phyloP scores from a whole-genome alignment of 35 echinoderm and acorn worm genomes.

The Apostichopus japonicus region DNA sequence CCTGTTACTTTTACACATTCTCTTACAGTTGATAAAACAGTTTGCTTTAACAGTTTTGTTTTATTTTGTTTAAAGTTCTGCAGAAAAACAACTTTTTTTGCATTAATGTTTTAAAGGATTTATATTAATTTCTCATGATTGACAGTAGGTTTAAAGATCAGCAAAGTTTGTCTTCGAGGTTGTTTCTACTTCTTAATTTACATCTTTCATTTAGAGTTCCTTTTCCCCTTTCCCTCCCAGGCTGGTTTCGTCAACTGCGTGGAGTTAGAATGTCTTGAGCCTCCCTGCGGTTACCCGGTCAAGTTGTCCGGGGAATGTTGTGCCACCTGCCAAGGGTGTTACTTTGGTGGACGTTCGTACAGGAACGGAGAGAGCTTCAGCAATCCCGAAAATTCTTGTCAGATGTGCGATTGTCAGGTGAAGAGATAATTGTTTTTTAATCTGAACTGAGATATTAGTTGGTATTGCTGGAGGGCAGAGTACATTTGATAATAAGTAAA shows the following conservation, averaged over 20 bases:
- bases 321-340: conserved; percentile 76
- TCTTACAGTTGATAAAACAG: no score
- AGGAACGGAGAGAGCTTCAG: conserved; percentile 73
- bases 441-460: no score
- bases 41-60: neutral
- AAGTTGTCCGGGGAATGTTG: conserved; percentile 80
- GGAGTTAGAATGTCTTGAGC: conserved; percentile 40
- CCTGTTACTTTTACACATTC: no score
- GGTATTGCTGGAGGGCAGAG: no score
- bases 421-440: neutral
- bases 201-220: no score
- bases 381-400: conserved; percentile 69
- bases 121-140: no score
- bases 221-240: conserved; percentile 37
- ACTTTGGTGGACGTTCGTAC: conserved; percentile 70
- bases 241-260: conserved; percentile 63
- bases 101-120: no score
- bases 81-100: no score
- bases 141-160: no score
- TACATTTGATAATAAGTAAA: no score
- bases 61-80: neutral
- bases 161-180: neutral
- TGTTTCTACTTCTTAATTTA: conserved; percentile 53
- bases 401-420: conserved; percentile 70
- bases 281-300: conserved; percentile 61